Evolutionary conservation across 2,113 vertebrate species (phyloP).

Genomic region (Himantopus leucocephalus): DNA sequence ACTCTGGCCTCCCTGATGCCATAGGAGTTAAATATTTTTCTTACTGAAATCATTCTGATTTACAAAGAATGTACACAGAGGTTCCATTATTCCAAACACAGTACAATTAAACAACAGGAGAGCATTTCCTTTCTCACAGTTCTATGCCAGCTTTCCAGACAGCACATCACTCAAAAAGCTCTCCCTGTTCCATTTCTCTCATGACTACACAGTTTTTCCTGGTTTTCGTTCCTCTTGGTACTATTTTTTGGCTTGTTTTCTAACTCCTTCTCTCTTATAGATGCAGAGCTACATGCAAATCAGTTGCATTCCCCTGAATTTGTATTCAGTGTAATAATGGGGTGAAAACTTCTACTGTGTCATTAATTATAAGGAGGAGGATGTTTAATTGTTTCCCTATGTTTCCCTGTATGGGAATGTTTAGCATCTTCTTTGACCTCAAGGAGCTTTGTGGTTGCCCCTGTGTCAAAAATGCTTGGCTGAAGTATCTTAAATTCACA

Average conservation of each 20-base stretch:
- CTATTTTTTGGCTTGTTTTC: not conserved
- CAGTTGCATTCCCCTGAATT: not conserved
- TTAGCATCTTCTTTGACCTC: not conserved
- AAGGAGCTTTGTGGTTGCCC: not conserved
- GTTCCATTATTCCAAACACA: constrained; percentile 56
- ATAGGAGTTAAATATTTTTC: constrained; percentile 60
- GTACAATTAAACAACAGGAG: constrained; percentile 51
- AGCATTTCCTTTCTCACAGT: constrained; percentile 61
- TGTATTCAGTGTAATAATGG: not conserved
- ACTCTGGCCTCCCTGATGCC: not conserved
- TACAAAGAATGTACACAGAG: constrained; percentile 60
- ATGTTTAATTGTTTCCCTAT: not conserved
- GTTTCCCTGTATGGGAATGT: not conserved
- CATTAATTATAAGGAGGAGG: not conserved
- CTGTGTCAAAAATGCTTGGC: not conserved
- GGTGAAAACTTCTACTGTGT: not conserved
- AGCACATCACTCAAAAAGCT: constrained; percentile 22
- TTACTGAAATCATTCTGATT: constrained; percentile 49
- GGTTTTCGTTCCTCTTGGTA: not conserved
- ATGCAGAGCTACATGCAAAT: not conserved
- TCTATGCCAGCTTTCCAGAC: constrained; percentile 35
- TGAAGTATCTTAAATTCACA: not conserved
- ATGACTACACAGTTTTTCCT: not conserved
- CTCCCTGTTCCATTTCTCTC: not conserved
- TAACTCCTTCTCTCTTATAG: not conserved